A percentile compares a stretch with the other conserved stretches of the same genome.
These are phyloP conservation scores for Hystrix cristata DNA, from an alignment of 2,113 vertebrate genomes.

Conservation along the genomic window DNA sequence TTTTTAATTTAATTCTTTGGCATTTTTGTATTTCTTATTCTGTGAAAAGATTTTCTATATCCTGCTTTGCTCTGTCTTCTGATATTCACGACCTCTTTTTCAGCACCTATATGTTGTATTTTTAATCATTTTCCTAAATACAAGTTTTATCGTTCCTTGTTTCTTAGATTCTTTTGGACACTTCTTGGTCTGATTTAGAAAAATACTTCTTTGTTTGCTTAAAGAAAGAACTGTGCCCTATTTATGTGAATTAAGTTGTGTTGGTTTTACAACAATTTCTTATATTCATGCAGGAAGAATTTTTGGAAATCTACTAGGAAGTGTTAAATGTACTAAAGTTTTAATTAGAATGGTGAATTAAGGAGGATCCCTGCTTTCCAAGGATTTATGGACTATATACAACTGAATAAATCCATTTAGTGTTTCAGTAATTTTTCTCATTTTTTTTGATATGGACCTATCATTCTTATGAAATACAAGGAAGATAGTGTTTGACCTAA, in stretches of 20 bases:
- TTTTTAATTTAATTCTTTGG: neutral
- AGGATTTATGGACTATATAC: neutral
- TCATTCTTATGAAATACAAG: neutral
- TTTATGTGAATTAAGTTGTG: neutral
- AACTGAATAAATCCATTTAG: neutral
- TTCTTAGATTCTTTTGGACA: neutral
- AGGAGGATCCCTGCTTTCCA: neutral
- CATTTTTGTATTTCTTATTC: neutral
- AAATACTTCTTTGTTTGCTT: neutral
- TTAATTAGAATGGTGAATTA: neutral
- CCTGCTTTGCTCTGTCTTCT: neutral
- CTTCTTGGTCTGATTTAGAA: neutral
- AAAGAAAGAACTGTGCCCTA: neutral
- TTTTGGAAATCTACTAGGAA: neutral
- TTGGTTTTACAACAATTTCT: neutral
- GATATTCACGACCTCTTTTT: neutral
- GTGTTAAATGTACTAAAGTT: neutral
- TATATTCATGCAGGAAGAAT: neutral
- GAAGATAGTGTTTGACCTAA: neutral
- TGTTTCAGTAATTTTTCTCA: neutral
- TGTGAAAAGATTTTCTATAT: neutral
- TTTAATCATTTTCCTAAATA: neutral
- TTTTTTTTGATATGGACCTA: neutral
- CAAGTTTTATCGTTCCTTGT: neutral
- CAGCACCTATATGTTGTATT: neutral